phyloP scores from a whole-genome alignment of 2,797 vertebrate species.

The Mus caroli region DNA sequence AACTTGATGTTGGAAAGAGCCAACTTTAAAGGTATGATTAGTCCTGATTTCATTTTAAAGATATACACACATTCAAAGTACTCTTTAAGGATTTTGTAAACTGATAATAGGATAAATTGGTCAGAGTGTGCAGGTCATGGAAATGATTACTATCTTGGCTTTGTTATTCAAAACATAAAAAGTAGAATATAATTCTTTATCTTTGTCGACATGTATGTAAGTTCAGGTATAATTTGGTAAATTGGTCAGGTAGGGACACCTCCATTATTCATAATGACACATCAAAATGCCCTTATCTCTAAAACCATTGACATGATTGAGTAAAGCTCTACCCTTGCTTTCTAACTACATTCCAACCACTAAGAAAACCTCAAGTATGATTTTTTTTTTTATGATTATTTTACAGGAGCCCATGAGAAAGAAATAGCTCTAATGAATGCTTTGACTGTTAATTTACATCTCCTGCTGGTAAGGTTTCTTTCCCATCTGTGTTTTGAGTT shows the following conservation, averaged over 20 bases:
- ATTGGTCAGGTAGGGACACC: conserved; percentile 76
- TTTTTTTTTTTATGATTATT: conserved; percentile 62
- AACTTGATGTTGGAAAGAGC: conserved; percentile 69
- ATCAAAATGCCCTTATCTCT: conserved; percentile 79
- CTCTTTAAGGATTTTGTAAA: conserved; percentile 81
- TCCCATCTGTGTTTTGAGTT: conserved; percentile 67
- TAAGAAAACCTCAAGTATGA: conserved; percentile 63
- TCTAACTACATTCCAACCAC: conserved; percentile 64
- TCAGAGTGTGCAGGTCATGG: conserved; percentile 79
- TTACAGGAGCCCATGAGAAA: conserved; percentile 92
- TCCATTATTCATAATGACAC: conserved; percentile 77
- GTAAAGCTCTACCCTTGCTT: conserved; percentile 54
- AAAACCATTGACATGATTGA: conserved; percentile 58
- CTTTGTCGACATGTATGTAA: conserved; percentile 15
- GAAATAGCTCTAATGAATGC: conserved; percentile 98
- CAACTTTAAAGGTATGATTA: conserved; percentile 70
- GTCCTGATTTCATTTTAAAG: conserved; percentile 70
- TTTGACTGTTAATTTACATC: conserved; percentile 97
- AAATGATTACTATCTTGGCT: conserved; percentile 81
- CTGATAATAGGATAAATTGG: conserved; percentile 84
- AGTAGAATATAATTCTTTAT: conserved; percentile 84
- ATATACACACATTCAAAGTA: conserved; percentile 77
- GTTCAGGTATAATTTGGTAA: conserved; percentile 41
- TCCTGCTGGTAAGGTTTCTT: conserved; percentile 92
- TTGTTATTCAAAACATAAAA: conserved; percentile 84